Percentiles rank a stretch among this genome's conserved stretches.
These are phyloP conservation scores for Diadegma fenestrale DNA, from an alignment of 2,888 invertebrate genomes.

Conservation along the genomic window DNA sequence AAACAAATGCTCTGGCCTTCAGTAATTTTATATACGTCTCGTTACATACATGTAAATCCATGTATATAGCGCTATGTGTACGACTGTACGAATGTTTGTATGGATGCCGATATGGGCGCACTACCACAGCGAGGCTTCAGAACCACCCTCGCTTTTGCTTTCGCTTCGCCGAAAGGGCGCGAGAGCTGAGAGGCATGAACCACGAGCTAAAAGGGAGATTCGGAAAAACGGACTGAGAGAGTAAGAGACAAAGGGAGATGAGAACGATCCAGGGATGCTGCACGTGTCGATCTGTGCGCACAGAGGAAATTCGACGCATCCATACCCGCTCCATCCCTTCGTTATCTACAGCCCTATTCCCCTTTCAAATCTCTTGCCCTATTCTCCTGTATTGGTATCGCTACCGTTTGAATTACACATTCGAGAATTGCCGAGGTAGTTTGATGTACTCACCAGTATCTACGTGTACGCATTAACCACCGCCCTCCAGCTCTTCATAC, in stretches of 20 bases:
- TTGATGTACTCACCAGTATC: constrained; percentile 56
- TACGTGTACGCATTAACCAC: constrained; percentile 32
- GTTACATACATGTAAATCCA: neutral
- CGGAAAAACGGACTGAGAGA: constrained; percentile 11
- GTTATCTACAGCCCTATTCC: constrained; percentile 38
- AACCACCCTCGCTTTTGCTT: constrained; percentile 68
- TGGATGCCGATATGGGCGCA: constrained; percentile 44
- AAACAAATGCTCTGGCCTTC: constrained; percentile 79
- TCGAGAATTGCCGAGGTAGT: constrained; percentile 54
- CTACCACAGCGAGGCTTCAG: constrained; percentile 70
- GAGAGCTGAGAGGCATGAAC: constrained; percentile 62
- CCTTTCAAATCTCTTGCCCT: constrained; percentile 24
- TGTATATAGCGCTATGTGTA: neutral
- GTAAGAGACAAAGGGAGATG: constrained; percentile 7
- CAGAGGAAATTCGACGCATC: constrained; percentile 59
- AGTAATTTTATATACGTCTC: constrained; percentile 51
- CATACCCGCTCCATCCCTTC: constrained; percentile 46
- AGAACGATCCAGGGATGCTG: constrained; percentile 43
- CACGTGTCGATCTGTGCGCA: constrained; percentile 77
- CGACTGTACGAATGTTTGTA: neutral
- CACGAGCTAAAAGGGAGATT: constrained; percentile 36
- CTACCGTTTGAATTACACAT: constrained; percentile 65
- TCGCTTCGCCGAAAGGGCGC: constrained; percentile 64
- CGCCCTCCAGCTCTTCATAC: constrained; percentile 5
- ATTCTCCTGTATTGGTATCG: constrained; percentile 50